These are phyloP conservation scores for Apaloderma vittatum DNA, from an alignment of 2,113 vertebrate genomes.

Conservation along the genomic window DNA sequence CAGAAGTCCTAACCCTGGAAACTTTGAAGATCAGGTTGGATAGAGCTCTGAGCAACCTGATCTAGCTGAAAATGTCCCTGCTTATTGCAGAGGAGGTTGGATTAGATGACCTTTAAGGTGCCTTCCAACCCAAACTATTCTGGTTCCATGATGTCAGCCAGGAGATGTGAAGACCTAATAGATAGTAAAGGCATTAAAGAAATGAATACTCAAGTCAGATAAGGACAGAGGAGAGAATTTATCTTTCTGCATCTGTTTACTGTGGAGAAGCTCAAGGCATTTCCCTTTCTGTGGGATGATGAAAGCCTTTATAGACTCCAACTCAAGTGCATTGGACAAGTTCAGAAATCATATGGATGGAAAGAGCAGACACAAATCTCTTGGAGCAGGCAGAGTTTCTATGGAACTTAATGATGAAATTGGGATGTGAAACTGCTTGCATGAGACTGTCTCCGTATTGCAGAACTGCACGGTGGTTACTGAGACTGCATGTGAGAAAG, in stretches of 20 bases:
- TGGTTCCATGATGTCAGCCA: not conserved
- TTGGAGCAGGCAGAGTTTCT: not conserved
- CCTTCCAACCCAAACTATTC: not conserved
- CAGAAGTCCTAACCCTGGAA: too few species aligned
- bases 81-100: not conserved
- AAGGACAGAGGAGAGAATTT: not conserved
- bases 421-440: not conserved
- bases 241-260: not conserved
- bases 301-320: not conserved
- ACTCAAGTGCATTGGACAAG: not conserved
- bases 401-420: not conserved
- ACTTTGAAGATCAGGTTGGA: too few species aligned
- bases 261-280: not conserved
- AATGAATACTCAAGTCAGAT: not conserved
- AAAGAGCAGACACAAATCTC: not conserved
- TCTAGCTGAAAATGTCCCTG: too few species aligned
- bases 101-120: not conserved
- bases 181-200: not conserved
- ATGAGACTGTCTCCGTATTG: not conserved
- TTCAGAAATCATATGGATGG: not conserved
- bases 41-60: too few species aligned
- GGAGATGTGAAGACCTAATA: not conserved
- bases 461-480: not conserved
- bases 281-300: not conserved
- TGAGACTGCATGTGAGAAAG: rapidly evolving